Base-by-base conservation (phyloP, 2,888 invertebrate genomes). In the Sphinx pinastri region DNA sequence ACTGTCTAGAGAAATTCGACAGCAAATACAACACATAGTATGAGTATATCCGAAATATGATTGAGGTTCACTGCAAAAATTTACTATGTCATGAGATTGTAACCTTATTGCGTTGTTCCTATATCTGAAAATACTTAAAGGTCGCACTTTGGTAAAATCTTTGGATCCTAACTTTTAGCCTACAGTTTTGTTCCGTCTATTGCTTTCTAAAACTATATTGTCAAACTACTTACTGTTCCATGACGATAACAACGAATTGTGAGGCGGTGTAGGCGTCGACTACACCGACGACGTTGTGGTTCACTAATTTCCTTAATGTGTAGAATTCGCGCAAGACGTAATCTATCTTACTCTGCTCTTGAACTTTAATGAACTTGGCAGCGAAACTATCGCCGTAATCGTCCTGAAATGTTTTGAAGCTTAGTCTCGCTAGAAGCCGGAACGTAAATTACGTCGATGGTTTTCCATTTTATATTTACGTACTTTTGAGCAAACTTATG, bases 281-380 rank as follows among this genome's bases (percentile, higher is more conserved):
- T 8, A 87, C 75, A 83, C 97, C 97, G 11, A 99, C 94, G 0
- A 99, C 94, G 79, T 98, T 97, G 4, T 97, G 97, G 92, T 99
- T 99, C 71, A 96, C 92, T 69, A 99, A 91, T 31, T 95, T 92
- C 80, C 97, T 97, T 98, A 99, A 98, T 73, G 98, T 97, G 73
- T 96, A 96, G 70, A 98, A 97, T 91, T 99, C 98, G 73, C 97
- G 96, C 70, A 95, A 11, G 1, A 12, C 60, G 19, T 12, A 13
- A 12, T 16, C 16, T 16, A 16, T 11, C 16, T 13, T 49, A 11
- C 3, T 12, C 47, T 16, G 11, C 12, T 63, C 60, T 16, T 47
- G 0, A 10, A 63, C 19, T 19, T 47, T 47, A 93, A 98, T 95
- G 77, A 97, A 95, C 89, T 99, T 99, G 7, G 98, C 98, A 0